phyloP scores from a whole-genome alignment of 1,140 invertebrate species.

The Drosophila guanche region DNA sequence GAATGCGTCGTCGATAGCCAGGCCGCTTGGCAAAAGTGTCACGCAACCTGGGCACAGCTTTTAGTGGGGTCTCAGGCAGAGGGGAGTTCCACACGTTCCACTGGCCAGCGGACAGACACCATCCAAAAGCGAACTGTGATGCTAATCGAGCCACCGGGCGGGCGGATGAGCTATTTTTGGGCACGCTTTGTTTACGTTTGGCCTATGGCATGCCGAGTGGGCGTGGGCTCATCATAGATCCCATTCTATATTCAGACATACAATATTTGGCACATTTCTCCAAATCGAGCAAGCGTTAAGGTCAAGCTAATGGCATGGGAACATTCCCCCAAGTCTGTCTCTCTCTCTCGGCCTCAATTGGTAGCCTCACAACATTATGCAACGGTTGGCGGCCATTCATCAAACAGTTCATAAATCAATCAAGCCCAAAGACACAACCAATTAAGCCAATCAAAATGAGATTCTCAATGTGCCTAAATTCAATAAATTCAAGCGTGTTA shows the following conservation, averaged over 20 bases:
- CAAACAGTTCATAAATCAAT: constrained; percentile 65
- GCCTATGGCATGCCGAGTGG: constrained; percentile 49
- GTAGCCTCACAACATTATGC: constrained; percentile 43
- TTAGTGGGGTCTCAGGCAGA: no score
- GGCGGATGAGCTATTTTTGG: constrained; percentile 64
- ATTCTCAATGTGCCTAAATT: constrained; percentile 30
- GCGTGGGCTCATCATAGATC: constrained; percentile 37
- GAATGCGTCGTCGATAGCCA: constrained; percentile 43
- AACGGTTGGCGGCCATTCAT: constrained; percentile 34
- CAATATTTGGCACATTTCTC: constrained; percentile 58
- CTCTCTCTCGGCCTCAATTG: constrained; percentile 59
- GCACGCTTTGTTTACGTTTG: constrained; percentile 67
- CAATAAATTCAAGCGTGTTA: constrained; percentile 25
- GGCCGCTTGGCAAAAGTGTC: constrained; percentile 66
- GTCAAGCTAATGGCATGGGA: constrained; percentile 26
- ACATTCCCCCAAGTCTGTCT: constrained; percentile 2
- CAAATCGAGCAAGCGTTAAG: constrained; percentile 29
- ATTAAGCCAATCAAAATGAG: constrained; percentile 64
- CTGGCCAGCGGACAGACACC: constrained; percentile 1
- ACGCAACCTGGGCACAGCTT: constrained; percentile 57
- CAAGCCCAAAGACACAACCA: constrained; percentile 38
- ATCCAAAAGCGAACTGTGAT: constrained; percentile 18
- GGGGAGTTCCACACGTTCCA: constrained; percentile 56
- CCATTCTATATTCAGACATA: constrained; percentile 12
- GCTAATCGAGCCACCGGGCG: constrained; percentile 53